A percentile compares a stretch with the other conserved stretches of the same genome.
Evolutionary conservation across 2,888 invertebrate species (phyloP).

Genomic region (Acanthosepion pharaonis): DNA sequence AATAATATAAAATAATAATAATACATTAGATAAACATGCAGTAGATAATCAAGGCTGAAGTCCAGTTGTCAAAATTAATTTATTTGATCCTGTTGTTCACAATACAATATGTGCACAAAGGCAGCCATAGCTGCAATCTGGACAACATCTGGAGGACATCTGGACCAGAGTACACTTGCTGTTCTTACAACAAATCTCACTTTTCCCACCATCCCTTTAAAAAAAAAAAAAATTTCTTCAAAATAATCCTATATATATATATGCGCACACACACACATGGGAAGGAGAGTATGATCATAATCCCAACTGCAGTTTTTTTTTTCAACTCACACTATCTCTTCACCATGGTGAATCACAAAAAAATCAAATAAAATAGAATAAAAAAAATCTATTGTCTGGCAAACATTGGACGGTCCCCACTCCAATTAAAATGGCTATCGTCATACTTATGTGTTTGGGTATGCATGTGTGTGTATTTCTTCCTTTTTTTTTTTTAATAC

Average conservation of each 20-base stretch:
- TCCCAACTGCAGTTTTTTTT: background rate
- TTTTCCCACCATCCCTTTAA: background rate
- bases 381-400: background rate
- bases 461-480: no score
- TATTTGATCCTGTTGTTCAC: conserved; percentile 12
- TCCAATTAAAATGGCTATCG: background rate
- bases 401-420: conserved; percentile 12
- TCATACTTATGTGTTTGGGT: no score
- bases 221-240: background rate
- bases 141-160: conserved; percentile 22
- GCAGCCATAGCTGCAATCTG: conserved; percentile 33
- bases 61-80: conserved; percentile 33
- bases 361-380: background rate
- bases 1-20: no score
- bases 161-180: background rate
- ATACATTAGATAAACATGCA: background rate
- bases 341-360: background rate
- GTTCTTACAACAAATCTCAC: background rate
- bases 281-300: background rate
- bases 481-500: no score
- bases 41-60: background rate
- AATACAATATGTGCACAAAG: conserved; percentile 12
- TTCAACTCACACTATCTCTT: background rate
- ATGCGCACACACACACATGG: background rate
- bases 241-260: background rate